Base-by-base conservation (phyloP, 2,888 invertebrate genomes). In the Orthonychiurus folsomi region DNA sequence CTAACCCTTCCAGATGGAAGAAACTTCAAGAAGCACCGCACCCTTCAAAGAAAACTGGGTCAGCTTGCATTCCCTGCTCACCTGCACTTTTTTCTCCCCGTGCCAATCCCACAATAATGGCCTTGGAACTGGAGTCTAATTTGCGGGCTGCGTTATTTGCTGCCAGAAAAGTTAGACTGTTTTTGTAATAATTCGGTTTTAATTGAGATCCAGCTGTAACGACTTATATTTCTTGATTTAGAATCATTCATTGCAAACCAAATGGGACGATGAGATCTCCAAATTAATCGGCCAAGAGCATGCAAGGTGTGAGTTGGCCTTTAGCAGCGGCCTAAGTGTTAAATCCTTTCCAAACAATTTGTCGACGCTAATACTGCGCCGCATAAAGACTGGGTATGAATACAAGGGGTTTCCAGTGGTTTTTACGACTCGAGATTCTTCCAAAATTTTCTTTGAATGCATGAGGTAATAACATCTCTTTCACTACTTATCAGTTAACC, bases 1-100 rank as follows among this genome's bases (percentile, higher is more conserved):
- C 28, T 20, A 65, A 64, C 48, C 66, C 66, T 12, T 63, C 63
- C 1, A 69, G 66, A 64, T 69, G 69, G 69, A 69, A 67, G 61
- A 59, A 52, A 21, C 61, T 69, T 47, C 56, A 64, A 50, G 60
- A 59, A 23, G 48, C n/a, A n/a, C n/a, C n/a, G n/a, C n/a, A n/a
- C n/a, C n/a, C n/a, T n/a, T n/a, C n/a, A n/a, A n/a, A n/a, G n/a
- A n/a, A 28, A n/a, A 37, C 57, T 57, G 20, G 47, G 18, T 25
- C n/a, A 12, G 9, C 24, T 56, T 56, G 56, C n/a, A 12, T 9
- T 21, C n/a, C n/a, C n/a, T n/a, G n/a, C n/a, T 37, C 37, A 37
- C 37, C 37, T 37, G 5, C 37, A 37, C 5, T 37, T 37, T 15
- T 37, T 37, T 15, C 37, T 9, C 37, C 37, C 15, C 15, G 9